Evolutionary conservation across 2,797 vertebrate species (phyloP), one percentile per base, ranked within the genome.

Genomic region (Yasuhikotakia modesta): DNA sequence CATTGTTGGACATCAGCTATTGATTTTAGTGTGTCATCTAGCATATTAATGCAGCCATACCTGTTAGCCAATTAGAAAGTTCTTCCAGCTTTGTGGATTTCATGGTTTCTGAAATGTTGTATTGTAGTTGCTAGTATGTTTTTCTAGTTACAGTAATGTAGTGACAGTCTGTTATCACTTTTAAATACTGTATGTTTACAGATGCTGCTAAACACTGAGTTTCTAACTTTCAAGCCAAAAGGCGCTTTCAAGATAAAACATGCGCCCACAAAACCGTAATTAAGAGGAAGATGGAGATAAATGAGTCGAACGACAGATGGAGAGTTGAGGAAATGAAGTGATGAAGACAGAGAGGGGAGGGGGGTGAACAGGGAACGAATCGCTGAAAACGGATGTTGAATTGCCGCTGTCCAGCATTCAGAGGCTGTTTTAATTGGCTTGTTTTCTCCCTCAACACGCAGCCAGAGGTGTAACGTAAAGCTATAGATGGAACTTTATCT

Each of bases 361-460:
- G 46, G 39, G 55, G 35, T 16, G 22, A 19, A 48, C 27, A 24
- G 17, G 19, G 57, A 50, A 45, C 57, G 13, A 60, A 32, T 67
- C 58, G 35, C 67, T 68, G 52, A 32, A 43, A 48, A 73, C 21
- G 65, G 45, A 43, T 65, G 35, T 57, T 65, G 79, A 80, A 83
- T 82, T 82, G 73, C 77, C 46, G 27, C 39, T 45, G 45, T 76
- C 45, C 30, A 45, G 80, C 84, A 84, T 78, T 35, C 65, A 66
- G 81, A 73, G 65, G 17, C 61, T 78, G 64, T 83, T 88, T 86
- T 86, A 86, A 87, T 86, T 87, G 83, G 80, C 83, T 86, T 76
- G 68, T 72, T 82, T 43, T 81, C 73, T 83, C 43, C 48, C 74
- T 69, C 67, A 30, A 64, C 74, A 69, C 64, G 58, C 71, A 76